phyloP scores from a whole-genome alignment of 2,113 vertebrate species.

The Austrofundulus limnaeus region DNA sequence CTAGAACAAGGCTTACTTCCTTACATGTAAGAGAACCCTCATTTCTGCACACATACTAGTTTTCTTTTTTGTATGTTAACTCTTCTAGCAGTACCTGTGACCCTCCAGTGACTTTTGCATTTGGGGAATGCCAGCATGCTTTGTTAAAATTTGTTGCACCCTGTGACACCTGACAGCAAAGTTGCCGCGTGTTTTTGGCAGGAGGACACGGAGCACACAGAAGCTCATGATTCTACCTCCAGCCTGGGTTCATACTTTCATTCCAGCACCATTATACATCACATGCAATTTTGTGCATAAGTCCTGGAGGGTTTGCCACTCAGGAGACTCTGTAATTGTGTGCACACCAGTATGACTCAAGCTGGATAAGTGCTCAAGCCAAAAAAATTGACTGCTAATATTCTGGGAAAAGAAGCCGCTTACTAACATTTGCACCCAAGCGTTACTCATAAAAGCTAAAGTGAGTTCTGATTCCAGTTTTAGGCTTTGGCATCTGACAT shows the following conservation, averaged over 20 bases:
- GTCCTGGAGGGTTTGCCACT: constrained; percentile 1
- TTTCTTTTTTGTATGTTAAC: constrained; percentile 12
- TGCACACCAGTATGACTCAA: constrained; percentile 20
- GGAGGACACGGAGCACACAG: constrained; percentile 5
- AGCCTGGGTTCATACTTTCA: constrained; percentile 4
- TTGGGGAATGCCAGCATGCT: neutral
- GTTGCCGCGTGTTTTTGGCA: neutral
- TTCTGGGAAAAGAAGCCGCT: constrained; percentile 1
- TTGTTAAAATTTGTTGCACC: constrained; percentile 15
- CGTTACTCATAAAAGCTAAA: neutral
- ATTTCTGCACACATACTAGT: constrained; percentile 20
- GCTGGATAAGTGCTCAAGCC: constrained; percentile 2
- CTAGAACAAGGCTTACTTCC: constrained; percentile 43
- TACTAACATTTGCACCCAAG: constrained; percentile 17
- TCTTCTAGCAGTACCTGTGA: constrained; percentile 22
- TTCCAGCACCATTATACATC: neutral
- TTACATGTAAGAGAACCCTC: constrained; percentile 30
- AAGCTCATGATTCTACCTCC: constrained; percentile 2
- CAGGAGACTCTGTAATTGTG: constrained; percentile 1
- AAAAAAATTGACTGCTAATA: constrained; percentile 14
- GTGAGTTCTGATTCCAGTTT: constrained; percentile 28
- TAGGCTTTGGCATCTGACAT: constrained; percentile 16
- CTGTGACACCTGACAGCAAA: constrained; percentile 4
- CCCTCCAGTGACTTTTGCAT: neutral
- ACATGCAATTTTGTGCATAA: constrained; percentile 13